A percentile compares a stretch with the other conserved stretches of the same genome.
phyloP scores from a whole-genome alignment of 2,888 invertebrate genomes.

The Xestia rhomboidea region DNA sequence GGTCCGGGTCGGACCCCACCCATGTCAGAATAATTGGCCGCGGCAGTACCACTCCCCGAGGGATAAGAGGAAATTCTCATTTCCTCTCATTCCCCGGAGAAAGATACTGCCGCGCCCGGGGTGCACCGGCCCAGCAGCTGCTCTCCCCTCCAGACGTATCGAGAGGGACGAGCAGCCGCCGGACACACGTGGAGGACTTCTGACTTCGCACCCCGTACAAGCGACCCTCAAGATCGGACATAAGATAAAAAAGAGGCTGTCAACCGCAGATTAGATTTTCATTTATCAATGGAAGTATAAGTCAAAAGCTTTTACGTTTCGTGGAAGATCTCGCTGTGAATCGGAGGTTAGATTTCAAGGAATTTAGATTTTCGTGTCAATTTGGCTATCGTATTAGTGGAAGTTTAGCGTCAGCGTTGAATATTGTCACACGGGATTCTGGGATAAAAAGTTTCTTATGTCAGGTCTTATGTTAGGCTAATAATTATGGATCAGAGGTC shows the following conservation, averaged over 20 bases:
- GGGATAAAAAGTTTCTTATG: too few relatives aligned
- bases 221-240: slow-evolving; percentile 29
- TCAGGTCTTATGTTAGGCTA: not conserved
- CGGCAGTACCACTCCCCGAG: too few relatives aligned
- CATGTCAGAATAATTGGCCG: too few relatives aligned
- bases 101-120: too few relatives aligned
- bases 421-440: not conserved
- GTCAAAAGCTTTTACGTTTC: slow-evolving; percentile 32
- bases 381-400: not conserved
- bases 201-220: too few relatives aligned
- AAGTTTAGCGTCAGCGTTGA: not conserved
- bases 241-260: slow-evolving; percentile 46
- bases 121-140: too few relatives aligned
- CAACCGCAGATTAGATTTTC: slow-evolving; percentile 44
- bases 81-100: too few relatives aligned
- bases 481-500: not conserved
- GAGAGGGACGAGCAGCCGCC: too few relatives aligned
- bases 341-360: not conserved
- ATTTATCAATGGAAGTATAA: slow-evolving; percentile 43
- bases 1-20: too few relatives aligned
- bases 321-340: not conserved
- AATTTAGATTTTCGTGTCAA: not conserved
- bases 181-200: too few relatives aligned
- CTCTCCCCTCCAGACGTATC: too few relatives aligned
- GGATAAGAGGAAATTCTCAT: too few relatives aligned